Base-by-base conservation (phyloP, 2,113 vertebrate genomes). In the Vicugna pacos region DNA sequence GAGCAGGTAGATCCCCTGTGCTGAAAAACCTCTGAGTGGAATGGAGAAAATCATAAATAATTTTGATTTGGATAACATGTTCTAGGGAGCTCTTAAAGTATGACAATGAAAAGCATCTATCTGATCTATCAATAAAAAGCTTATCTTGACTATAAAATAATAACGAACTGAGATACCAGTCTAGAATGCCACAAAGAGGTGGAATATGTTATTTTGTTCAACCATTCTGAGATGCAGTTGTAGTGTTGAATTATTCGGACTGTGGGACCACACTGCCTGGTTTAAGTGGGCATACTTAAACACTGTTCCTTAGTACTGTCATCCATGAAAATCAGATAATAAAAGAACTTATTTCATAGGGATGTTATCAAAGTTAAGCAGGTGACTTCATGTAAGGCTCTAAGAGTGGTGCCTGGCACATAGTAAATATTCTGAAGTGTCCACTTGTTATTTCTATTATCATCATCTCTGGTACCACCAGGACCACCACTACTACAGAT, bases 31-130 rank as follows among this genome's bases (percentile, higher is more conserved):
- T 60, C 48, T 32, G 8, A 86, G 13, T 73, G 11, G 4, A 11
- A 52, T 94, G 95, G 20, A 97, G 35, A 97, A 91, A 81, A 70
- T 58, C 38, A 82, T 93, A 67, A 92, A 64, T 95, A 77, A 89
- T 72, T 97, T 96, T 77, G 69, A 30, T 89, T 82, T 95, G 84
- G 60, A 54, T 94, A 73, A 93, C 97, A 94, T 65, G 24, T 54
- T 62, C 38, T 72, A 38, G 54, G 72, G 80, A 94, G 73, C 30
- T 77, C 19, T 96, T 93, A 94, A 95, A 88, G 50, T 20, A 62
- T 26, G 81, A 35, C 73, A 93, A 82, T 52, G 54, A 46, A n/a
- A 96, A 24, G 6, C 67, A 60, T 94, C 94, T 83, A 42, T 93
- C 79, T 83, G 42, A 24, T 92, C 79, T 91, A 6, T 38, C 54